phyloP scores from a whole-genome alignment of 2,888 invertebrate species.

The Heteromurus nitidus region DNA sequence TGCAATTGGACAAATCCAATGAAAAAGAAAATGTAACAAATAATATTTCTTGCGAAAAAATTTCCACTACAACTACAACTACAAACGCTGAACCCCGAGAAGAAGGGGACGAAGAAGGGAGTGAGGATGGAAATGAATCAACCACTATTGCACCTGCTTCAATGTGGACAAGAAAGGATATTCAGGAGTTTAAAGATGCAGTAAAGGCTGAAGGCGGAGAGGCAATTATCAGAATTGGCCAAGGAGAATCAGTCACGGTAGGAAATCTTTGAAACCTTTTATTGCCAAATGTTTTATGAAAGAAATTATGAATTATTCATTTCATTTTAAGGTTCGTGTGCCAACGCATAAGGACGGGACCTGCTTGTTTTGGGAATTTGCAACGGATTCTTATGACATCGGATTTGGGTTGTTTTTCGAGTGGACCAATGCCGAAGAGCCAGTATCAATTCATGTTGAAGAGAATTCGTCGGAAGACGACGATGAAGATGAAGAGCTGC shows the following conservation, averaged over 20 bases:
- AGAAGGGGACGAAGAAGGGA: slow-evolving; percentile 71
- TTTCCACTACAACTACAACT: no score
- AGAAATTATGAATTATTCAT: neutral
- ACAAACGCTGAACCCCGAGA: slow-evolving; percentile 33
- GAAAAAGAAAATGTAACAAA: neutral
- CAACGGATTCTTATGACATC: slow-evolving; percentile 98
- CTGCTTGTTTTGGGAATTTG: slow-evolving; percentile 99
- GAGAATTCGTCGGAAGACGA: slow-evolving; percentile 90
- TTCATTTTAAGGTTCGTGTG: slow-evolving; percentile 83
- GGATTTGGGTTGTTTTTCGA: slow-evolving; percentile 99
- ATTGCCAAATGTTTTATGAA: neutral
- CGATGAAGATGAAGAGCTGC: slow-evolving; percentile 80
- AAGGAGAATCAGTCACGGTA: slow-evolving; percentile 97
- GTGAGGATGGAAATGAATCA: slow-evolving; percentile 73
- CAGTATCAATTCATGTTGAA: slow-evolving; percentile 94
- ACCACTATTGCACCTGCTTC: slow-evolving; percentile 79
- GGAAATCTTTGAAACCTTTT: slow-evolving; percentile 70
- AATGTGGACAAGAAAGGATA: slow-evolving; percentile 96
- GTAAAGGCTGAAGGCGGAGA: slow-evolving; percentile 88
- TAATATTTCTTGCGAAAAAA: slow-evolving; percentile 27
- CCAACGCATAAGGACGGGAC: slow-evolving; percentile 96
- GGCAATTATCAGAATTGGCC: slow-evolving; percentile 93
- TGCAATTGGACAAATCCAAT: neutral
- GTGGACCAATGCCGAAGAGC: slow-evolving; percentile 92
- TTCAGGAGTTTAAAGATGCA: slow-evolving; percentile 92